Evolutionary conservation across 2,113 vertebrate species (phyloP).

Genomic region (Deroptyus accipitrinus): DNA sequence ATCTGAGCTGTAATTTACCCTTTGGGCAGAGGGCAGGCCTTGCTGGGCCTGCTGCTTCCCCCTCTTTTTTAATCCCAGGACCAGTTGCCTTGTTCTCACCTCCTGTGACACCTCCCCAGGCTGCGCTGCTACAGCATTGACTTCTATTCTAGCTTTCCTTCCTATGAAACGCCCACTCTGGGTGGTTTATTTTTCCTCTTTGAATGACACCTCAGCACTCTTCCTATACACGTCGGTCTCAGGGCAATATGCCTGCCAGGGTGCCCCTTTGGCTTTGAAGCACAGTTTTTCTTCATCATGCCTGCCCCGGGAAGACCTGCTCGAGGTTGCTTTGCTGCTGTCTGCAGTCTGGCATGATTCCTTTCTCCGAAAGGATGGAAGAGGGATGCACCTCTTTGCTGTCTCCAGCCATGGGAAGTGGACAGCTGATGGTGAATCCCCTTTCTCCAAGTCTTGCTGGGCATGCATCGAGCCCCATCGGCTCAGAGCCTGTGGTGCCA

Average conservation of each 20-base stretch:
- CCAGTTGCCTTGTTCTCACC: not conserved
- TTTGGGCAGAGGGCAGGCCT: not conserved
- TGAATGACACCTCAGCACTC: not conserved
- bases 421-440: rapidly evolving
- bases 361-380: not conserved
- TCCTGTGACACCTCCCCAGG: not conserved
- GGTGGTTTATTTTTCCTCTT: not conserved
- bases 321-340: not conserved
- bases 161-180: not conserved
- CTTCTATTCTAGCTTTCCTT: not conserved
- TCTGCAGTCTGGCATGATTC: rapidly evolving
- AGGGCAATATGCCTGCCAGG: not conserved
- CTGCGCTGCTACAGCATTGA: not conserved
- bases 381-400: not conserved
- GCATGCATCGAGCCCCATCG: rapidly evolving
- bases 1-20: rapidly evolving
- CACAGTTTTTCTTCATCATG: not conserved
- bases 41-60: not conserved
- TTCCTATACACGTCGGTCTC: not conserved
- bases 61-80: not conserved
- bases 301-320: not conserved
- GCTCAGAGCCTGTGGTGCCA: rapidly evolving
- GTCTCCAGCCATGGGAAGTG: not conserved
- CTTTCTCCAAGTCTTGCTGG: rapidly evolving
- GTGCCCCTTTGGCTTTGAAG: not conserved